Evolutionary conservation across 2,888 invertebrate species (phyloP).

Genomic region (Beris chalybata): DNA sequence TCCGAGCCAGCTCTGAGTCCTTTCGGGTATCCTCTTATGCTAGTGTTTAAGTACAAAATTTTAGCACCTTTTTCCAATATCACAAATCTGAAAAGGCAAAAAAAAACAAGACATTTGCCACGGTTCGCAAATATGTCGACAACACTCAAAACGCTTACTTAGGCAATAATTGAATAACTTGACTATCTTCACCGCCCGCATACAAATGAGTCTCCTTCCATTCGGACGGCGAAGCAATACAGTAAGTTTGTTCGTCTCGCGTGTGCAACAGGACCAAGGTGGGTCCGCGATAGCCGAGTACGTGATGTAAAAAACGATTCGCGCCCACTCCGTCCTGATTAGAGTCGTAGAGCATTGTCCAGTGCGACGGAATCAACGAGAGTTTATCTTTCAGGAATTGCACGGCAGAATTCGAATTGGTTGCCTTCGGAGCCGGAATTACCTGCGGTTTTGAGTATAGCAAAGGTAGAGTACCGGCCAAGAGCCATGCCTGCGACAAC

Average conservation of each 20-base stretch:
- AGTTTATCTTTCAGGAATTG: conserved; percentile 66
- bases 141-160: conserved; percentile 58
- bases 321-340: conserved; percentile 84
- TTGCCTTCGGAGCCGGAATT: conserved; percentile 44
- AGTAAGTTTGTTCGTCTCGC: conserved; percentile 67
- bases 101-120: neutral
- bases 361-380: conserved; percentile 75
- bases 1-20: conserved; percentile 82
- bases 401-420: conserved; percentile 46
- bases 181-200: conserved; percentile 80
- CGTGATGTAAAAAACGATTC: conserved; percentile 87
- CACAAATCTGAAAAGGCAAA: conserved; percentile 56
- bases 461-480: conserved; percentile 68
- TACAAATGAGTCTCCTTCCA: conserved; percentile 86
- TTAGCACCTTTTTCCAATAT: conserved; percentile 69
- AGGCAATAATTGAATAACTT: conserved; percentile 75
- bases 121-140: too few relatives aligned
- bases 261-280: conserved; percentile 65
- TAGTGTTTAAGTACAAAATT: conserved; percentile 81
- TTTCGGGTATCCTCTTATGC: conserved; percentile 80
- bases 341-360: conserved; percentile 83
- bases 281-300: conserved; percentile 67
- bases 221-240: conserved; percentile 74
- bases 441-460: conserved; percentile 59
- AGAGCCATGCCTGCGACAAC: conserved; percentile 70